Conservation (phyloP, 2,888 invertebrate genomes). For the Piscicola geometra region DNA sequence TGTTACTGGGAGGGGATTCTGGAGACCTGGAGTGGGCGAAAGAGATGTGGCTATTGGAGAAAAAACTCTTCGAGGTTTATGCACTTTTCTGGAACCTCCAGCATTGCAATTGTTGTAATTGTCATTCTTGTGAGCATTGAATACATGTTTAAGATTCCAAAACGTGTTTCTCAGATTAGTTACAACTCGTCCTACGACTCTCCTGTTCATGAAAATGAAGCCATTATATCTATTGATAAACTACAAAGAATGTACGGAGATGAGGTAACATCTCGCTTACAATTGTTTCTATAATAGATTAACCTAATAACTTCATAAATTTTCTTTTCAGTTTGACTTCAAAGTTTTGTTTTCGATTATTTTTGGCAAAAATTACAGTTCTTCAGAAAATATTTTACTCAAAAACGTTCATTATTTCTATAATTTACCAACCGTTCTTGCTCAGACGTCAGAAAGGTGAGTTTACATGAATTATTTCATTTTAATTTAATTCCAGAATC, state of each 20-base stretch:
- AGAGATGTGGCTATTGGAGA: conserved; percentile 16
- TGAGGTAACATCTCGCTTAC: too few species aligned
- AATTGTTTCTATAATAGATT: too few species aligned
- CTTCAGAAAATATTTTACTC: neutral
- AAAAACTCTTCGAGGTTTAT: conserved; percentile 20
- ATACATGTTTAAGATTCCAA: too few species aligned
- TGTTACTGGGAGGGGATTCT: neutral
- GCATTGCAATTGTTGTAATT: too few species aligned
- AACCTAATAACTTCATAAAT: too few species aligned
- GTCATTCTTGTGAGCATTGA: too few species aligned
- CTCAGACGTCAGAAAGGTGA: neutral
- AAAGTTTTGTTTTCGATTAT: neutral
- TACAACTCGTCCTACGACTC: conserved; percentile 6
- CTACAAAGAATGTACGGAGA: too few species aligned
- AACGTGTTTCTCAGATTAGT: conserved; percentile 9
- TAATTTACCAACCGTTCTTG: neutral
- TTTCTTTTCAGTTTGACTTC: conserved; percentile 2
- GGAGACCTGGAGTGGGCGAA: neutral
- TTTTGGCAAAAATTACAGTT: neutral
- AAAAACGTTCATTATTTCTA: conserved; percentile 22
- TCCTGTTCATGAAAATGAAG: too few species aligned
- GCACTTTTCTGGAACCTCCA: too few species aligned
- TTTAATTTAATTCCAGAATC: too few species aligned
- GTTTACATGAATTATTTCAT: neutral
- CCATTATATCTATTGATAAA: too few species aligned